Evolutionary conservation across 2,797 vertebrate genomes (phyloP).

Genomic region (Cryptoprocta ferox): DNA sequence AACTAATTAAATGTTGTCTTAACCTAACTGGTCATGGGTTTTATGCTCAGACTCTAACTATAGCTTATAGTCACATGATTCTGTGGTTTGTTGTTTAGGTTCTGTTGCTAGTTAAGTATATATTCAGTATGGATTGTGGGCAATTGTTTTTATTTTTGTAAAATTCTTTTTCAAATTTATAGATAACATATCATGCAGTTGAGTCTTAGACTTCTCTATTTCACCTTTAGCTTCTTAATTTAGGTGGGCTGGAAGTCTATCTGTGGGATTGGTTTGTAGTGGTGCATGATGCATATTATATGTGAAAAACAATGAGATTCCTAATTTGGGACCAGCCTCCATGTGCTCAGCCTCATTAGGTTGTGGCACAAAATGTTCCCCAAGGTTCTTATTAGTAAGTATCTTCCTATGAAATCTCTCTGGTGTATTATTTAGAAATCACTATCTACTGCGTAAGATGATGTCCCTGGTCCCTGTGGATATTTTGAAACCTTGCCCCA

Average conservation of each 20-base stretch:
- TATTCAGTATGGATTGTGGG: background rate
- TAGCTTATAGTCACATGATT: background rate
- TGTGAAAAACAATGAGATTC: background rate
- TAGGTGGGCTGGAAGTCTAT: background rate
- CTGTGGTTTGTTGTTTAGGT: background rate
- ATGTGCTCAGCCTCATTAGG: background rate
- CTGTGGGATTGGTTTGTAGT: background rate
- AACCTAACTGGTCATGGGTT: background rate
- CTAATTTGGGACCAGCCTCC: background rate
- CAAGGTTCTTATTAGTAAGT: slow-evolving; percentile 11
- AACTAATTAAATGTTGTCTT: background rate
- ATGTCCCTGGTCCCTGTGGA: background rate
- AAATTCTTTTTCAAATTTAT: background rate
- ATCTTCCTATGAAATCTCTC: background rate
- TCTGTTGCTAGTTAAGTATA: background rate
- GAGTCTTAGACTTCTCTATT: background rate
- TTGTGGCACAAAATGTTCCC: slow-evolving; percentile 19
- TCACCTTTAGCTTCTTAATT: background rate
- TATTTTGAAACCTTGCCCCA: slow-evolving; percentile 35
- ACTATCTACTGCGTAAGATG: background rate
- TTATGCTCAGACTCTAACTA: background rate
- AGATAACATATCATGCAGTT: background rate
- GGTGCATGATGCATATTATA: background rate
- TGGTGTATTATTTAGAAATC: slow-evolving; percentile 19
- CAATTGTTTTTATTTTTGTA: background rate